These are phyloP conservation scores for Moxostoma hubbsi DNA, from an alignment of 2,797 vertebrate genomes.

Conservation along the genomic window DNA sequence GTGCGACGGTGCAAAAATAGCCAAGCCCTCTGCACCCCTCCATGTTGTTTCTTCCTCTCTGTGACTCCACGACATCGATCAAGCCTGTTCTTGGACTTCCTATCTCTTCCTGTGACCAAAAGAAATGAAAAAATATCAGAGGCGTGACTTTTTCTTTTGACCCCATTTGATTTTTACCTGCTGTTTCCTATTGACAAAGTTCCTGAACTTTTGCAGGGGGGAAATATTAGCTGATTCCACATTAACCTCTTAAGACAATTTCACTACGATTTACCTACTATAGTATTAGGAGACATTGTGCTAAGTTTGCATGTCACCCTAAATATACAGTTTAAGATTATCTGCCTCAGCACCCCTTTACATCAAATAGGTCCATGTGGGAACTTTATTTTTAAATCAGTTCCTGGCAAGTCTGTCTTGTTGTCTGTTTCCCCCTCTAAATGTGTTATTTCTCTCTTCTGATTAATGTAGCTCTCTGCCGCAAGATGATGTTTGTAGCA, in stretches of 20 bases:
- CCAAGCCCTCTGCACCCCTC: constrained; percentile 76
- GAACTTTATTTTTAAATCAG: constrained; percentile 36
- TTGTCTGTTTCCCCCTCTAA: constrained; percentile 45
- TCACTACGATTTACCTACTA: neutral
- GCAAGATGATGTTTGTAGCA: constrained; percentile 76
- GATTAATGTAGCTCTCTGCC: constrained; percentile 58
- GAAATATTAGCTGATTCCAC: constrained; percentile 59
- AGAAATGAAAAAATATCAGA: constrained; percentile 23
- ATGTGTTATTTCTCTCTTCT: constrained; percentile 58
- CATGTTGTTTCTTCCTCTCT: constrained; percentile 85
- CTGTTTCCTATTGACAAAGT: constrained; percentile 81
- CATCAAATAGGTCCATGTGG: constrained; percentile 19
- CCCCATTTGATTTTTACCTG: constrained; percentile 73
- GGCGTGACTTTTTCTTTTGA: constrained; percentile 57
- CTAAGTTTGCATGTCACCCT: neutral
- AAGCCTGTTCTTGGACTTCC: constrained; percentile 85
- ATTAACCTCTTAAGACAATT: constrained; percentile 11
- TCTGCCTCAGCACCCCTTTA: constrained; percentile 26
- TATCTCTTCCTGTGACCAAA: constrained; percentile 90
- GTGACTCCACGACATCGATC: constrained; percentile 85
- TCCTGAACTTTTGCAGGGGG: constrained; percentile 71
- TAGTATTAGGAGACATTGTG: neutral
- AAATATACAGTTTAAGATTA: constrained; percentile 3
- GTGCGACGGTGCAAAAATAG: constrained; percentile 87
- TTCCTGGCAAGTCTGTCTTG: constrained; percentile 43